These are phyloP conservation scores for Rhinolophus sinicus DNA, from an alignment of 2,113 vertebrate species.

Conservation along the genomic window DNA sequence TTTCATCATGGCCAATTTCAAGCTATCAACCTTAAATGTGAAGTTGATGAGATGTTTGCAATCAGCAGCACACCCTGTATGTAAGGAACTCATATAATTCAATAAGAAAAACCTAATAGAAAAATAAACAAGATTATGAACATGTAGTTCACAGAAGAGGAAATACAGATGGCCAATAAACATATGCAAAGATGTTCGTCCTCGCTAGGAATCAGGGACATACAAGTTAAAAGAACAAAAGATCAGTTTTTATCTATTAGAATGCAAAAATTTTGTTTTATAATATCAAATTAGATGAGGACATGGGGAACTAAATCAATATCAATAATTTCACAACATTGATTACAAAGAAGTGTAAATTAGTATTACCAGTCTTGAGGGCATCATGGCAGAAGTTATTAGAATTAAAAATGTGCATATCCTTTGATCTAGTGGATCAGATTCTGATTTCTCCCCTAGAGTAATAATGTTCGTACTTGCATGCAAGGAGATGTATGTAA, in stretches of 20 bases:
- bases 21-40: not conserved
- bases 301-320: not conserved
- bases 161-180: not conserved
- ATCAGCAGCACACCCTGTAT: not conserved
- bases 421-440: not conserved
- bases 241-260: not conserved
- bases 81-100: not conserved
- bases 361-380: not conserved
- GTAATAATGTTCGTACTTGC: conserved; percentile 1
- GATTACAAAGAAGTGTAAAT: not conserved
- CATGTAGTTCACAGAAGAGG: not conserved
- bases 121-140: conserved; percentile 45
- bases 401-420: not conserved
- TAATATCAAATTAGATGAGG: not conserved
- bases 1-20: not conserved
- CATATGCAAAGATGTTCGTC: not conserved
- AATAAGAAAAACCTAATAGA: not conserved
- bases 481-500: not conserved
- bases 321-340: not conserved
- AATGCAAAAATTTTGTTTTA: not conserved
- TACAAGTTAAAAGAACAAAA: not conserved
- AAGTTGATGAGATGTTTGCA: conserved; percentile 6
- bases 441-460: not conserved
- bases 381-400: not conserved
- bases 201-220: not conserved